These are phyloP conservation scores for Pteromalus puparum DNA, from an alignment of 1,140 invertebrate species.

Conservation along the genomic window DNA sequence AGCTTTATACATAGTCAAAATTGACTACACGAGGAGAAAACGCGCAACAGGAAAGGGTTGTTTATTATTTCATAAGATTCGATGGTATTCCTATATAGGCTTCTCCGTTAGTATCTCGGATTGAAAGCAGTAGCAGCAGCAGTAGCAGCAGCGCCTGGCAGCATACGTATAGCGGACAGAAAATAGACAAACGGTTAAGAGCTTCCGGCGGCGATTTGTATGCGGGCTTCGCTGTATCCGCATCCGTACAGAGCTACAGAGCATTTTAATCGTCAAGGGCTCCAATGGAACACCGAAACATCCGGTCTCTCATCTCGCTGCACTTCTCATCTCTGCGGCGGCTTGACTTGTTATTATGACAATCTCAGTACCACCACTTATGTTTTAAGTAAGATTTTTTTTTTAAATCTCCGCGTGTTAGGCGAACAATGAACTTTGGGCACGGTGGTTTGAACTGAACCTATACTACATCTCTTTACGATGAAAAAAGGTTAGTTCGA, in stretches of 20 bases:
- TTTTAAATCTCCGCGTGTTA: too few relatives aligned
- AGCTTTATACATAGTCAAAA: not conserved
- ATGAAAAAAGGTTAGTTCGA: too few relatives aligned
- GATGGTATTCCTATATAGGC: not conserved
- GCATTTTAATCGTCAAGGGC: slow-evolving; percentile 62
- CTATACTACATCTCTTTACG: too few relatives aligned
- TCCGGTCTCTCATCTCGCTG: slow-evolving; percentile 56
- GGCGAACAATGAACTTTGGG: too few relatives aligned
- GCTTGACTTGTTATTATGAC: not conserved
- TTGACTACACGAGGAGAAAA: not conserved
- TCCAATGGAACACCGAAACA: slow-evolving; percentile 59
- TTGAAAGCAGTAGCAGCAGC: not conserved
- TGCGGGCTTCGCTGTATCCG: slow-evolving; percentile 67
- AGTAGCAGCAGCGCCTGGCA: not conserved
- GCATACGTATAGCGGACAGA: not conserved
- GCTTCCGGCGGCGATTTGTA: slow-evolving; percentile 68
- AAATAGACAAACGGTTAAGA: slow-evolving; percentile 62
- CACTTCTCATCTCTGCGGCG: slow-evolving; percentile 41
- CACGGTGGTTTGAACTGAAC: too few relatives aligned
- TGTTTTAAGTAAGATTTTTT: too few relatives aligned
- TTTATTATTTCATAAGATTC: slow-evolving; percentile 34
- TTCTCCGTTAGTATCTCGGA: not conserved
- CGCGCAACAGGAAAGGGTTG: not conserved
- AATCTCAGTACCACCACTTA: too few relatives aligned
- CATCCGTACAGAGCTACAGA: slow-evolving; percentile 58